Evolutionary conservation across 2,888 invertebrate species (phyloP), one percentile per base, ranked within the genome.

Genomic region (Rhingia rostrata): DNA sequence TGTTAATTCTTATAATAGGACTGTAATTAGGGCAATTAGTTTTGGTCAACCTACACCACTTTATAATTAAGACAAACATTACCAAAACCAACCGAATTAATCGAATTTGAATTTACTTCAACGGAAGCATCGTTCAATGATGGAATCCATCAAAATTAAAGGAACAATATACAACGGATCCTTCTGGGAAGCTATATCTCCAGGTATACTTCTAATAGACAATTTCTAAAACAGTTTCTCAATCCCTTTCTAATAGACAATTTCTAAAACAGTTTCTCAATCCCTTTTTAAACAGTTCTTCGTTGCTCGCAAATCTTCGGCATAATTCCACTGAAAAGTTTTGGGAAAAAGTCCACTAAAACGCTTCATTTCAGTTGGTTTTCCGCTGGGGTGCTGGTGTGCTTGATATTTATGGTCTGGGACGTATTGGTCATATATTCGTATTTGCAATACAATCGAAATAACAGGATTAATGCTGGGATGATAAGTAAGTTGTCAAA

Each of bases 301-400:
- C 69, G 10, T 49, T 61, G n/a, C 47, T 56, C 79, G 0, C 83
- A 84, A 64, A 60, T 80, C 43, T 69, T 79, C 7, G 83, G 83
- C 3, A 80, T 84, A 6, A n/a, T 79, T 22, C 83, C 83, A 0
- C 32, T 84, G 4, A 84, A 69, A 37, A 41, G 69, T 0, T 47
- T 80, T 7, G 43, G 37, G 3, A 12, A 14, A 47, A 70, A 14
- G 4, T 39, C 58, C 14, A 37, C 69, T 0, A 47, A 53, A 0
- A 39, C 5, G 0, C n/a, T 80, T 43, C 53, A 32, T 12, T 84
- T 84, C 10, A 67, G 49, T 6, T 83, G 79, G 83, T 22, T 73
- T 10, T 83, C 83, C 5, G 6, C 63, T 49, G 47, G 56, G 2
- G 10, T 43, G 10, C 0, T 74, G 4, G 53, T 60, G 3, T 84